These are phyloP conservation scores for Chrysodeixis includens DNA, from an alignment of 2,888 invertebrate genomes.

Conservation along the genomic window DNA sequence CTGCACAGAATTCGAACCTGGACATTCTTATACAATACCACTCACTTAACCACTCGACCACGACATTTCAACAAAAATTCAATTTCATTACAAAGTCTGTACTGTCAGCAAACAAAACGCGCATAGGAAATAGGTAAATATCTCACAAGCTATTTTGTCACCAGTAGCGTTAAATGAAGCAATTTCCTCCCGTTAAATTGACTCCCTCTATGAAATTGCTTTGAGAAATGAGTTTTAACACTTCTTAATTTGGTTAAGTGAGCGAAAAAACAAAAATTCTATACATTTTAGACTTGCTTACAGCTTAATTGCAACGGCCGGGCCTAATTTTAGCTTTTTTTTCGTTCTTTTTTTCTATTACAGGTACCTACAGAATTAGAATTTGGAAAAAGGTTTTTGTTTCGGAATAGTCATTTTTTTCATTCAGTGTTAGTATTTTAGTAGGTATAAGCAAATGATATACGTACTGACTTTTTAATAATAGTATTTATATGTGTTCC, in stretches of 20 bases:
- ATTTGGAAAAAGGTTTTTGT: not conserved
- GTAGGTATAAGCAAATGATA: not conserved
- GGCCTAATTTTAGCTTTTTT: constrained; percentile 36
- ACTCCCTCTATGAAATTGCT: constrained; percentile 72
- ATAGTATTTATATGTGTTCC: not conserved
- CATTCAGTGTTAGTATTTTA: not conserved
- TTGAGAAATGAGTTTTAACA: constrained; percentile 69
- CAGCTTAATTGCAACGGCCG: constrained; percentile 42
- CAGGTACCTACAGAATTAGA: not conserved
- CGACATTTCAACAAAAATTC: not conserved
- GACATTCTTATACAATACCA: too few relatives aligned
- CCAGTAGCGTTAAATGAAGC: constrained; percentile 75
- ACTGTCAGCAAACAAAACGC: constrained; percentile 38
- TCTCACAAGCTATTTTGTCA: constrained; percentile 69
- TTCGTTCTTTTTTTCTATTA: not conserved
- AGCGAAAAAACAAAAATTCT: constrained; percentile 66
- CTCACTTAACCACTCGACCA: too few relatives aligned
- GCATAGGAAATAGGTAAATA: constrained; percentile 64
- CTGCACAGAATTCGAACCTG: too few relatives aligned
- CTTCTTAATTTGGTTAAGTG: constrained; percentile 70
- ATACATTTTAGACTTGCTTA: constrained; percentile 50
- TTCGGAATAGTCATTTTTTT: not conserved
- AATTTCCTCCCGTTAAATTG: constrained; percentile 79
- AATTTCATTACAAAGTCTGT: constrained; percentile 49
- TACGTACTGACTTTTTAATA: not conserved